Evolutionary conservation across 2,113 vertebrate species (phyloP), one percentile per base, ranked within the genome.

Genomic region (Aythya baeri): DNA sequence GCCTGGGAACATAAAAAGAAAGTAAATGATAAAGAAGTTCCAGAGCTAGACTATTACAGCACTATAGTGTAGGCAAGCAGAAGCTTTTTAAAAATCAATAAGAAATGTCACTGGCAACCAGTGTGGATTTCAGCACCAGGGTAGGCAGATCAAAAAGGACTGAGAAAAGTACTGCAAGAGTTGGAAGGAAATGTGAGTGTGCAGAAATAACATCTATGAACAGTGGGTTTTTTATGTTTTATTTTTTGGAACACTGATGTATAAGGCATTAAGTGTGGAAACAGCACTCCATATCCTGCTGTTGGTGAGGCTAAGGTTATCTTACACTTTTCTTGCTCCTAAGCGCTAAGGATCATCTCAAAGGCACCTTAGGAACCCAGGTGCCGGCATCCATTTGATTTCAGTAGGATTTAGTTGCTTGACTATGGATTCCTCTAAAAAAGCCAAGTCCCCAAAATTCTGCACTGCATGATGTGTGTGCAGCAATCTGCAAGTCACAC

Each of bases 51-150:
- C 38, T 74, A 9, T 67, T 43, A 22, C 22, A 76, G 65, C 36
- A n/a, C 79, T 74, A 21, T 20, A 62, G 43, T 1, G 18, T 11
- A 26, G 76, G 70, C 38, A 86, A 82, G 54, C 23, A 91, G 81
- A 84, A 95, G 93, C 81, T 92, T 96, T 91, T 93, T 93, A 94
- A 93, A 91, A 96, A 94, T 96, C 93, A 75, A 55, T 93, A 77
- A 63, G 86, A 75, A 94, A 68, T 81, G 89, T 87, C 73, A 71
- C 61, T 76, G 91, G 86, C 86, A 91, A 31, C 5, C n/a, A 55
- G 11, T 8, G 65, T 15, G 52, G 63, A 25, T 52, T 66, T 50
- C 74, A 67, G 70, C 2, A 61, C 86, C 91, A 85, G 84, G 54
- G 32, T 2, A 84, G 67, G 67, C 58, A 72, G 74, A 74, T 55